Evolutionary conservation across 2,888 invertebrate species (phyloP).

Genomic region (Alloplasta piceator): DNA sequence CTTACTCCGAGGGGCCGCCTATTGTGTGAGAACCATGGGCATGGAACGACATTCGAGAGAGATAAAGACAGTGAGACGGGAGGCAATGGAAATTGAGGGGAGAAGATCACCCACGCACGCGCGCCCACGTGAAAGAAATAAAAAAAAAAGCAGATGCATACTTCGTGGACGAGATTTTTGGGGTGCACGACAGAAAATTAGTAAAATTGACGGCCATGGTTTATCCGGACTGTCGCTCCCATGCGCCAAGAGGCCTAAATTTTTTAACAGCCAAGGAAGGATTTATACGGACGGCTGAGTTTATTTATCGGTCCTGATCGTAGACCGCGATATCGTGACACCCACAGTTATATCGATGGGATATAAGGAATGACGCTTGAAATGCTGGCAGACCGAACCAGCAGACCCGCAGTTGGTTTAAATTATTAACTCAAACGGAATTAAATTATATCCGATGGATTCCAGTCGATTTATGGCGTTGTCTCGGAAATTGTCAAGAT

Average conservation of each 20-base stretch:
- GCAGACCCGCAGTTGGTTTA: no score
- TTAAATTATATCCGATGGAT: no score
- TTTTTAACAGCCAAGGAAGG: conserved; percentile 81
- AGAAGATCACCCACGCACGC: background rate
- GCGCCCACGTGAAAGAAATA: background rate
- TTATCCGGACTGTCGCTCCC: conserved; percentile 77
- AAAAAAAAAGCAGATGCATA: background rate
- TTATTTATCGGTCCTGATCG: conserved; percentile 82
- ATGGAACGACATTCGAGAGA: conserved; percentile 56
- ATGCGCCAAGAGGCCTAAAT: conserved; percentile 75
- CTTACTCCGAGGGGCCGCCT: conserved; percentile 62
- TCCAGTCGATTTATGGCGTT: no score
- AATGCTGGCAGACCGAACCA: no score
- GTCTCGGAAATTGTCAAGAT: no score
- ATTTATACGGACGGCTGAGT: conserved; percentile 79
- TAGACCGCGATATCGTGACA: conserved; percentile 81
- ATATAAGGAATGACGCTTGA: background rate
- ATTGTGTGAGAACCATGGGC: conserved; percentile 64
- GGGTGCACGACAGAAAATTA: conserved; percentile 80
- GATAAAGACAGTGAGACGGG: conserved; percentile 55
- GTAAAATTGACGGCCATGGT: conserved; percentile 81
- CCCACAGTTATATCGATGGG: conserved; percentile 79
- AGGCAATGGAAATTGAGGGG: conserved; percentile 28
- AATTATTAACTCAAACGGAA: no score
- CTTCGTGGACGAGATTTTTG: conserved; percentile 20